A percentile compares a stretch with the other conserved stretches of the same genome.
phyloP scores from a whole-genome alignment of 2,797 vertebrate species.

The Alectoris magna region DNA sequence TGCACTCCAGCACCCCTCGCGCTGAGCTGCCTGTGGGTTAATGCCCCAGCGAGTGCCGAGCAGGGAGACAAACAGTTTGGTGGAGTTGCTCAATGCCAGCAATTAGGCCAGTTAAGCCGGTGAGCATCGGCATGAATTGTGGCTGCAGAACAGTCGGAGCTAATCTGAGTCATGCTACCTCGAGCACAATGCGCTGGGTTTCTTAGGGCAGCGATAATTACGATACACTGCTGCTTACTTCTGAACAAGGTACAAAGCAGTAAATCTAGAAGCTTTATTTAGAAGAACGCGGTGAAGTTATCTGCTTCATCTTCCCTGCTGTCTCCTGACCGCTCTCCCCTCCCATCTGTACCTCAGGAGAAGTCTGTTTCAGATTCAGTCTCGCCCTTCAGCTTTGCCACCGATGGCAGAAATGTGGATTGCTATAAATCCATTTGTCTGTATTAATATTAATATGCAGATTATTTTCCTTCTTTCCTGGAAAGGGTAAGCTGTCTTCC shows the following conservation, averaged over 20 bases:
- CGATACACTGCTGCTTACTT: background rate
- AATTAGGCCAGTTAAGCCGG: background rate
- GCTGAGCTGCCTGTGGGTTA: background rate
- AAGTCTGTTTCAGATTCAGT: background rate
- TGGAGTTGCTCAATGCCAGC: background rate
- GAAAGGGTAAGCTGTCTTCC: background rate
- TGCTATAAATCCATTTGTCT: conserved; percentile 12
- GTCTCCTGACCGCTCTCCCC: background rate
- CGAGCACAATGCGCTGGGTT: background rate
- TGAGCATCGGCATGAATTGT: background rate
- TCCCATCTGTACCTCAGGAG: background rate
- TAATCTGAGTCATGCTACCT: background rate
- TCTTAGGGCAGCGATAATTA: background rate
- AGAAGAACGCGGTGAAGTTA: background rate
- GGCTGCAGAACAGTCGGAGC: background rate
- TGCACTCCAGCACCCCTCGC: background rate
- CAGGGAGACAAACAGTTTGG: background rate
- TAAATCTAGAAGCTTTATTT: background rate
- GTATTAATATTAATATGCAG: conserved; percentile 9
- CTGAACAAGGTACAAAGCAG: background rate
- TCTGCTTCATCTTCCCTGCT: background rate
- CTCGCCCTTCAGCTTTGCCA: conserved; percentile 5
- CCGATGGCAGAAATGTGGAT: background rate
- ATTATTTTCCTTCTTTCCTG: background rate
- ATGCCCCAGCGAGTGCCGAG: background rate